Conservation (phyloP, 2,797 vertebrate species). For the Rhinatrema bivittatum region DNA sequence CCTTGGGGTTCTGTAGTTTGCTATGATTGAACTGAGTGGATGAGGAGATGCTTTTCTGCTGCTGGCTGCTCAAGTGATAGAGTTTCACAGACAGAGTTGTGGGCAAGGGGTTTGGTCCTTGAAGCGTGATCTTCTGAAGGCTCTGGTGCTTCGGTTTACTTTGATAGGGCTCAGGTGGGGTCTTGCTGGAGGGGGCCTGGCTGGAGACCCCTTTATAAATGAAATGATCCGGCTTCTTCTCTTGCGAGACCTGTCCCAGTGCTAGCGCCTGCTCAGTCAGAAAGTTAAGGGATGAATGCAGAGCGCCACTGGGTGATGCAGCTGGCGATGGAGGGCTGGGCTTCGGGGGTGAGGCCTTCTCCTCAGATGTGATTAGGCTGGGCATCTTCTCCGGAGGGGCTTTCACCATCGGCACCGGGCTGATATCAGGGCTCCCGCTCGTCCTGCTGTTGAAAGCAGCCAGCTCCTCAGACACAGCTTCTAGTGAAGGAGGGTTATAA, state of each 20-base stretch:
- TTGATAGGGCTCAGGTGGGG: conserved; percentile 65
- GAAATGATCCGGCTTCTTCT: conserved; percentile 56
- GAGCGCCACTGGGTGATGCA: conserved; percentile 25
- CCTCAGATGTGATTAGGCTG: conserved; percentile 37
- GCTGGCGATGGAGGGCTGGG: conserved; percentile 21
- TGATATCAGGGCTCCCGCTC: conserved; percentile 35
- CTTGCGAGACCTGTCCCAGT: conserved; percentile 50
- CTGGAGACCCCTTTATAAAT: conserved; percentile 67
- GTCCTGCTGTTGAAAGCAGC: conserved; percentile 43
- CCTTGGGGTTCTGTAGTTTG: conserved; percentile 55
- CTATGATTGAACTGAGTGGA: conserved; percentile 27
- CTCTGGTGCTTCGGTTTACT: conserved; percentile 69
- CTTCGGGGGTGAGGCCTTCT: conserved; percentile 56
- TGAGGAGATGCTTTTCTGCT: conserved; percentile 53
- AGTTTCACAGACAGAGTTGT: conserved; percentile 48
- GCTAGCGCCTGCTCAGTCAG: conserved; percentile 69
- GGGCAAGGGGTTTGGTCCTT: background rate
- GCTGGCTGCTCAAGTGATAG: conserved; percentile 53
- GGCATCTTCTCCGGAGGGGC: conserved; percentile 40
- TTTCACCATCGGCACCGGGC: conserved; percentile 32
- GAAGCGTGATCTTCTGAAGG: conserved; percentile 46
- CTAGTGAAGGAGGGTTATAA: conserved; percentile 45
- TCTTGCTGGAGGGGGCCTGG: conserved; percentile 45
- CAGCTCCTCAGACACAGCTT: conserved; percentile 53
- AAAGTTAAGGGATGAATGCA: conserved; percentile 61